A percentile compares a stretch with the other conserved stretches of the same genome.
These are phyloP conservation scores for Mesorhabditis spiculigera DNA, from an alignment of 2,888 invertebrate genomes.

Conservation along the genomic window DNA sequence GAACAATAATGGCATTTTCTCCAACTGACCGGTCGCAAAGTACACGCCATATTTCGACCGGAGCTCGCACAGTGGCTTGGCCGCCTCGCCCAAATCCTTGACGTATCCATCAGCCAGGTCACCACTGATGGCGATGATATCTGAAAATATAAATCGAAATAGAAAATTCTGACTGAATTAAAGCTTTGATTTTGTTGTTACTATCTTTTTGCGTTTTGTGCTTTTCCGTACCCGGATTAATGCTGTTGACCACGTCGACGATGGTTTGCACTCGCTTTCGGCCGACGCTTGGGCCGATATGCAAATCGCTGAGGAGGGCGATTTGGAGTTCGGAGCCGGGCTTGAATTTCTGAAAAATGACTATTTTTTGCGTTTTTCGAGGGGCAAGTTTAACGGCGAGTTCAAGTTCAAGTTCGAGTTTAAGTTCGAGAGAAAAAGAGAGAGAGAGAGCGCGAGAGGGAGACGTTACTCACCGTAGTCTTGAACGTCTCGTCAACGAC, in stretches of 20 bases:
- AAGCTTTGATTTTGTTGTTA: background rate
- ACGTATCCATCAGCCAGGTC: slow-evolving; percentile 61
- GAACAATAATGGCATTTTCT: background rate
- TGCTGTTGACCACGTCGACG: slow-evolving; percentile 56
- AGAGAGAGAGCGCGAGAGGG: too few species aligned
- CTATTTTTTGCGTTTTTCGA: background rate
- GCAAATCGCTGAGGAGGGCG: slow-evolving; percentile 60
- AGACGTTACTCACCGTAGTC: background rate
- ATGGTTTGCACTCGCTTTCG: slow-evolving; percentile 50
- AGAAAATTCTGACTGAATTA: background rate
- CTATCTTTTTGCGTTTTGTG: background rate
- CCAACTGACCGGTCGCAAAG: slow-evolving; percentile 58
- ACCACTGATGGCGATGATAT: slow-evolving; percentile 60
- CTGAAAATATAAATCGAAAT: slow-evolving; percentile 36
- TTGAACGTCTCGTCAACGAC: background rate
- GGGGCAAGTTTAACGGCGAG: too few species aligned
- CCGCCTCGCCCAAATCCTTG: slow-evolving; percentile 49
- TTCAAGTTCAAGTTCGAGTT: too few species aligned
- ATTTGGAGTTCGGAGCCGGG: slow-evolving; percentile 33
- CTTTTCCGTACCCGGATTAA: slow-evolving; percentile 54
- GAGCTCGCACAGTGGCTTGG: slow-evolving; percentile 55
- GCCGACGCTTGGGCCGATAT: slow-evolving; percentile 61
- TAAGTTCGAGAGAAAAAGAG: too few species aligned
- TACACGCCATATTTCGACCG: slow-evolving; percentile 58
- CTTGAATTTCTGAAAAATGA: background rate